Base-by-base conservation (phyloP, 2,797 vertebrate species). In the Pogonophryne albipinna region DNA sequence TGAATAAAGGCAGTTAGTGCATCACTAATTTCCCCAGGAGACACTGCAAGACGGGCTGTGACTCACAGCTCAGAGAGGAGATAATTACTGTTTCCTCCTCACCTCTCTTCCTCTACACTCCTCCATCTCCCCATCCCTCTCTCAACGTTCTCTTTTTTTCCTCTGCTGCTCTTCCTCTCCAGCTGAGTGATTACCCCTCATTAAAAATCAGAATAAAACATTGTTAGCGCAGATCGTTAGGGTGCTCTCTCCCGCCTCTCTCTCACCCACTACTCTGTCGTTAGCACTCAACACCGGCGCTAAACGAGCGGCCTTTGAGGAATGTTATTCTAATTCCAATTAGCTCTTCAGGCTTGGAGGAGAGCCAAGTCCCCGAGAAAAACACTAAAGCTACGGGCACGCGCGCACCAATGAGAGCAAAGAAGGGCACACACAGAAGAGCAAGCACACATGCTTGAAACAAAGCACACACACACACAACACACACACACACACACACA, bases 311-410 rank as follows among this genome's bases (percentile, higher is more conserved):
- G 97, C 96, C 97, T 97, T 96, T 97, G 97, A 98, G 96, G 97
- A 98, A 98, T 97, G 96, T 97, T 97, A 97, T 98, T 98, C 96
- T 98, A 97, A 97, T 97, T 98, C 97, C 97, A 98, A 98, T 98
- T 98, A 98, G 97, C 96, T 97, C 97, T 97, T 95, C 96, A 96
- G 95, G 95, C 94, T 96, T 98, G 97, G 97, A 96, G 90, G 91
- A 74, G 91, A 95, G 96, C 97, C 97, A 98, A 92, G 93, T 95
- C 94, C 79, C 80, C 31, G 87, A 90, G 87, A 91, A 92, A 92
- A 91, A 91, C 87, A 89, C 89, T 88, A 85, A 86, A 92, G 89
- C 74, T 69, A 79, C 73, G 78, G 79, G 83, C 80, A 83, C 80
- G 50, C 82, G 69, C 79, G 57, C 79, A 69, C 83, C 76, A 80